phyloP scores from a whole-genome alignment of 2,797 vertebrate genomes.

The Enteromius afrohamiltoni region DNA sequence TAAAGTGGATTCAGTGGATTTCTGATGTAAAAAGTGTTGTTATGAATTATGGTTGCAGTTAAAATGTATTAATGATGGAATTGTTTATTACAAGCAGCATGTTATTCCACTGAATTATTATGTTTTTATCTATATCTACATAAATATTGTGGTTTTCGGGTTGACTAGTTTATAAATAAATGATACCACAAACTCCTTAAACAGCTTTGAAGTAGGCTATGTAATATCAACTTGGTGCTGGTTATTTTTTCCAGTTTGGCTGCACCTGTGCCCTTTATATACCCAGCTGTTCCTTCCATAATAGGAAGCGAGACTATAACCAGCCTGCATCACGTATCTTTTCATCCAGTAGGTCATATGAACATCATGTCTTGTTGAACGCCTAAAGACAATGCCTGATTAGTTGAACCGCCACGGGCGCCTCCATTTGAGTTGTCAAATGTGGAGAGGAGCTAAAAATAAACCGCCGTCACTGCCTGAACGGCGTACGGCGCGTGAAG shows the following conservation, averaged over 20 bases:
- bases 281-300: neutral
- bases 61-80: neutral
- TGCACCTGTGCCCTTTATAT: conserved; percentile 7
- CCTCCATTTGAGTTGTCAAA: conserved; percentile 43
- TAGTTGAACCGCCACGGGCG: conserved; percentile 3
- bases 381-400: conserved; percentile 33
- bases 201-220: neutral
- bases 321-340: neutral
- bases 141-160: neutral
- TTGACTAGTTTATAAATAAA: neutral
- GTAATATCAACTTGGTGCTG: neutral
- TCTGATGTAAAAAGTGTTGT: neutral
- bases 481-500: conserved; percentile 52
- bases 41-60: neutral
- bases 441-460: conserved; percentile 66
- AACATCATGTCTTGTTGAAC: conserved; percentile 21
- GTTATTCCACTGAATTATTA: neutral
- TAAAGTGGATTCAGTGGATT: neutral
- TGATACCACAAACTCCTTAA: neutral
- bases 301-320: neutral
- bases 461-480: conserved; percentile 57
- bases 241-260: neutral
- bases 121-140: neutral
- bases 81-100: neutral
- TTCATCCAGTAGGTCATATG: conserved; percentile 1